Evolutionary conservation across 2,113 vertebrate species (phyloP), one percentile per base, ranked within the genome.

Genomic region (Trinectes maculatus): DNA sequence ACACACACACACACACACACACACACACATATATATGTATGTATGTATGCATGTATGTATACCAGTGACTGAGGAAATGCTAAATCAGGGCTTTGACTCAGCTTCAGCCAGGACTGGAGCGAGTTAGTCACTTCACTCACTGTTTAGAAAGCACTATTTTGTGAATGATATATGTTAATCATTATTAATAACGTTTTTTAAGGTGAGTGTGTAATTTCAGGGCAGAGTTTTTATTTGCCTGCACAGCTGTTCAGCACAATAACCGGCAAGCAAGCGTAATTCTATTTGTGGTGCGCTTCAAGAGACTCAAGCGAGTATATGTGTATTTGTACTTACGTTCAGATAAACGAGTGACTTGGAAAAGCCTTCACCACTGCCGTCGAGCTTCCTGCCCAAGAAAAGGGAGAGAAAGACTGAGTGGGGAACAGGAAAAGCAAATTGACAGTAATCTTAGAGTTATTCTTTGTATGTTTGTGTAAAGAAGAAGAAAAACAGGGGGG

Each of bases 171-270:
- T 56, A 28, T 39, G 25, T 60, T 71, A 33, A 33, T 3, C 72
- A 58, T 75, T 74, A 73, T 74, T 71, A 59, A 53, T 53, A 40
- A 61, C 52, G 39, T 47, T 65, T 51, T 57, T 37, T 46, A 26
- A n/a, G 40, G 31, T 42, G 43, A 69, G 33, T 60, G 49, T 47
- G 68, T 65, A 65, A 51, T 57, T 31, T 54, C 3, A 0, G 59
- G 28, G 26, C 58, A 65, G 43, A 63, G 52, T 76, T 73, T n/a
- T 68, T 74, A 64, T 62, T 60, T 16, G n/a, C 34, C 52, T 43
- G 53, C 46, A 57, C 64, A 74, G 67, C 42, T 85, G 64, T 56
- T 81, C 26, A 31, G 21, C 51, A 13, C 58, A 33, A 37, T 28
- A 58, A 51, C 39, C 28, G 6, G 46, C 22, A 65, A 33, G 44